A percentile compares a stretch with the other conserved stretches of the same genome.
phyloP scores from a whole-genome alignment of 2,797 vertebrate species.

The Ispidina lecontei region DNA sequence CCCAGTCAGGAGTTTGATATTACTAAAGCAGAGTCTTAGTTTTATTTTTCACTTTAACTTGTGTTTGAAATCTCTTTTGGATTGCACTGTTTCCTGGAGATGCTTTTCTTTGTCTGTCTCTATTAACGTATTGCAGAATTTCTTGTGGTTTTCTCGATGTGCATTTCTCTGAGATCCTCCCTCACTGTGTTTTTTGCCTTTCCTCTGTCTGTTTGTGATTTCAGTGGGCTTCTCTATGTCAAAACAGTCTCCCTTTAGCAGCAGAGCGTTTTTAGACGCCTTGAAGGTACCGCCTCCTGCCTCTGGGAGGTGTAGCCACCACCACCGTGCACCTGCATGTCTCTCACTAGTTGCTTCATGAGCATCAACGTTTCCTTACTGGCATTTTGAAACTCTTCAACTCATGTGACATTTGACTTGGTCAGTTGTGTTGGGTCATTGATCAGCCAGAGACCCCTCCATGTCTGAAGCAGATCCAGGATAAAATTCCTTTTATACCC shows the following conservation, averaged over 20 bases:
- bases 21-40: not conserved
- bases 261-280: conserved; percentile 90
- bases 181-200: conserved; percentile 59
- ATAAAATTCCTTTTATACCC: not conserved
- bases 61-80: not conserved
- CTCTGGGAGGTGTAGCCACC: conserved; percentile 88
- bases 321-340: conserved; percentile 90
- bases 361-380: conserved; percentile 58
- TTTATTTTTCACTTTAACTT: not conserved
- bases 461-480: conserved; percentile 79
- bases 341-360: conserved; percentile 68
- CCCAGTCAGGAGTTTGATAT: not conserved
- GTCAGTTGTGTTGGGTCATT: conserved; percentile 51
- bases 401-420: conserved; percentile 54
- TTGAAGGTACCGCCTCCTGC: conserved; percentile 86
- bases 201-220: conserved; percentile 93
- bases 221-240: conserved; percentile 93
- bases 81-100: not conserved
- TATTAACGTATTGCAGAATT: conserved; percentile 42
- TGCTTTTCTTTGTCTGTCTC: conserved; percentile 26
- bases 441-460: conserved; percentile 22
- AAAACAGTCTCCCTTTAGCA: conserved; percentile 90
- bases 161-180: conserved; percentile 54
- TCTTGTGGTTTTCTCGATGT: conserved; percentile 57
- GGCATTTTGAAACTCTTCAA: conserved; percentile 61